Percentiles rank a stretch among this genome's conserved stretches.
Conservation (phyloP, 2,797 vertebrate species). For the Gymnocypris eckloni region DNA sequence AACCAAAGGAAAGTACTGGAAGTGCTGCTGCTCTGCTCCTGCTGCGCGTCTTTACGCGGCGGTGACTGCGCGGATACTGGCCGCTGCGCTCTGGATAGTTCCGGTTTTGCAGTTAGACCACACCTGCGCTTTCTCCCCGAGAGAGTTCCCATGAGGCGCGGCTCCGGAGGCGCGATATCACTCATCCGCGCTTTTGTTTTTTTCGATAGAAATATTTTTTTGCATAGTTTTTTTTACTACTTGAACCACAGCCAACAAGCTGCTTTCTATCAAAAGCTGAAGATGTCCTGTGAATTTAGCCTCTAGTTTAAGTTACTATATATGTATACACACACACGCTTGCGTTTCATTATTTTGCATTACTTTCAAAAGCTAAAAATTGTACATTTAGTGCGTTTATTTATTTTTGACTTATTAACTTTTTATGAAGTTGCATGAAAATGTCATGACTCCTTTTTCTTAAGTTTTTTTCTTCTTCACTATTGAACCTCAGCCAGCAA, state of each 20-base stretch:
- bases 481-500: no score
- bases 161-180: not conserved
- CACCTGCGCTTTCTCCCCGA: slow-evolving; percentile 71
- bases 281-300: no score
- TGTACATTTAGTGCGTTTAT: not conserved
- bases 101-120: slow-evolving; percentile 70
- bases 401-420: no score
- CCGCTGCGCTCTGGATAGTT: slow-evolving; percentile 69
- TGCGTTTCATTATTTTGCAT: no score
- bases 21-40: not conserved
- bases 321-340: no score
- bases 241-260: not conserved
- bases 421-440: not conserved
- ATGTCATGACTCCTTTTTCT: no score
- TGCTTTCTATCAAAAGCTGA: not conserved
- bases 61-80: slow-evolving; percentile 70
- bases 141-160: slow-evolving; percentile 20
- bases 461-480: no score
- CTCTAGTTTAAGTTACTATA: no score
- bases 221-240: not conserved
- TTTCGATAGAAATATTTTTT: not conserved
- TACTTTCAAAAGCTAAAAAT: no score
- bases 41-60: slow-evolving; percentile 47
- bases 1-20: not conserved
- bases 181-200: not conserved